Percentiles rank a stretch among this genome's conserved stretches.
phyloP scores from a whole-genome alignment of 2,113 vertebrate species.

The Tupaia tana region DNA sequence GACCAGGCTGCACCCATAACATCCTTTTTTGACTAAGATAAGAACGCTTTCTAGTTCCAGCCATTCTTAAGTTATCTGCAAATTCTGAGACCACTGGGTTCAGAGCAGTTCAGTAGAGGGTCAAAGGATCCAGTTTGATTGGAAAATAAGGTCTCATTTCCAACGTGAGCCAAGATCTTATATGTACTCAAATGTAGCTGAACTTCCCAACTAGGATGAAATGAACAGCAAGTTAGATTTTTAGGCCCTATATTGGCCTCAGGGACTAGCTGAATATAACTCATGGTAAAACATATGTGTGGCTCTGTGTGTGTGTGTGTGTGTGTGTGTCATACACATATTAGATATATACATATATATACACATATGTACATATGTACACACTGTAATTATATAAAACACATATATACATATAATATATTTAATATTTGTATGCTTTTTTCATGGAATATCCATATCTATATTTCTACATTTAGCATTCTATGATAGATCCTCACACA shows the following conservation, averaged over 20 bases:
- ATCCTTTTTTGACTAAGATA: neutral
- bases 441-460: too few relatives aligned
- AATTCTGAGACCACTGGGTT: neutral
- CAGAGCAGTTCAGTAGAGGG: neutral
- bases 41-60: neutral
- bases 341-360: neutral
- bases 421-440: too few relatives aligned
- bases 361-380: neutral
- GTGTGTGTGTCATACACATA: too few relatives aligned
- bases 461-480: neutral
- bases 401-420: too few relatives aligned
- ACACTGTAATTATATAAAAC: neutral
- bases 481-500: neutral
- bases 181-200: neutral
- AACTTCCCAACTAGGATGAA: conserved; percentile 4
- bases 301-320: too few relatives aligned
- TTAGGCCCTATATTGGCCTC: neutral
- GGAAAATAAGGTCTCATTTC: neutral
- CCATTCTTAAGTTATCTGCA: neutral
- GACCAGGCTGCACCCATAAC: neutral
- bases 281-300: neutral
- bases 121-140: neutral
- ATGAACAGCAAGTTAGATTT: neutral
- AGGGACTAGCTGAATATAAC: neutral
- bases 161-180: neutral